These are phyloP conservation scores for Antheraea yamamai DNA, from an alignment of 2,888 invertebrate genomes.

Conservation along the genomic window DNA sequence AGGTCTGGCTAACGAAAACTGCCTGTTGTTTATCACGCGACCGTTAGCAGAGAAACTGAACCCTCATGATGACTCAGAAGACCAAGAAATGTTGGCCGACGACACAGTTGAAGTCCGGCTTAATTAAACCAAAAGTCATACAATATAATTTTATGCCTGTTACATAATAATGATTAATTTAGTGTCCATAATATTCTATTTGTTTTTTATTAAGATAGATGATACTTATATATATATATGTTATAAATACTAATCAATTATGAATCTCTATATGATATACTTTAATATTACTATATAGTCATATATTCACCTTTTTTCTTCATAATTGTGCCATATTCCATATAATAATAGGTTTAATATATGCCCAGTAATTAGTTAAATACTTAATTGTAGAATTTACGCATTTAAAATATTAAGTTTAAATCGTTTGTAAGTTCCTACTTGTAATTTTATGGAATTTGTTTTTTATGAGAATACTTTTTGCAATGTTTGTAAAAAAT, in stretches of 20 bases:
- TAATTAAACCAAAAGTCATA: constrained; percentile 42
- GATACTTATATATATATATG: not conserved
- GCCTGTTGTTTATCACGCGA: constrained; percentile 54
- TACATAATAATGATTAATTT: not conserved
- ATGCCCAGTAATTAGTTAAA: not conserved
- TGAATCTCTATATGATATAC: not conserved
- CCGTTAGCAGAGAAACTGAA: constrained; percentile 64
- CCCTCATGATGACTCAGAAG: constrained; percentile 69
- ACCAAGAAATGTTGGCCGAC: constrained; percentile 64
- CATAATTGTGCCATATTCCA: constrained; percentile 8
- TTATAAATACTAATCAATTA: not conserved
- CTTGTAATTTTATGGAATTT: constrained; percentile 4
- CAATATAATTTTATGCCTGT: constrained; percentile 1
- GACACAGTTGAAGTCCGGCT: constrained; percentile 74
- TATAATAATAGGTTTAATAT: not conserved
- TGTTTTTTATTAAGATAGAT: not conserved
- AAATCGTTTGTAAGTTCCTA: constrained; percentile 13
- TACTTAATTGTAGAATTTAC: constrained; percentile 7
- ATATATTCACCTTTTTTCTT: not conserved
- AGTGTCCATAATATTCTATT: not conserved
- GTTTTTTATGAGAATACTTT: not conserved
- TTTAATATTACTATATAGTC: not conserved
- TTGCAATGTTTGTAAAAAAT: constrained; percentile 12
- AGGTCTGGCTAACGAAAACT: constrained; percentile 71
- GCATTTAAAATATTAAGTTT: constrained; percentile 8